Evolutionary conservation across 2,888 invertebrate genomes (phyloP), one percentile per base, ranked within the genome.

Genomic region (Cybosia mesomella): DNA sequence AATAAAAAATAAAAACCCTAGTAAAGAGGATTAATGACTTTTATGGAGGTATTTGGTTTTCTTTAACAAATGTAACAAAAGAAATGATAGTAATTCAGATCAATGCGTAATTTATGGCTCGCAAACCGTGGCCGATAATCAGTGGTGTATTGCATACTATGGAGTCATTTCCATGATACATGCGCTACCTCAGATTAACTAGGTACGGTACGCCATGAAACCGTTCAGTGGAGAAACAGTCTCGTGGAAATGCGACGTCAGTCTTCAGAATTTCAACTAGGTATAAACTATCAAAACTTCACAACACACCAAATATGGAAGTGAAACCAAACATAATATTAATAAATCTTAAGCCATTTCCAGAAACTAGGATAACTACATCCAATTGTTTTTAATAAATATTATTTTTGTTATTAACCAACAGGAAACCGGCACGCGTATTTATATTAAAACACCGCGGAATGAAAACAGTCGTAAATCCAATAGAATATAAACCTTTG

Each of bases 401-500:
- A 91, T 91, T 87, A 90, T 92, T 89, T 89, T 83, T 89, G 88
- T 88, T 91, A 90, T 85, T 87, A 92, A 89, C 90, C 85, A 90
- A 92, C 94, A 93, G 94, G 94, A 94, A 93, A 91, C 93, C 80
- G 85, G 82, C 86, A 83, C 84, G 85, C 87, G 84, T 93, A 94
- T 94, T 93, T 94, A 94, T 92, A 93, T 92, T 78, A 85, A 92
- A 93, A 94, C 93, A 91, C 90, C 91, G 86, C 89, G 92, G 93
- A 92, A 89, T 91, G 92, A 93, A 92, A 94, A 94, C 94, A 93
- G 92, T 91, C 94, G 90, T 95, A 94, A 94, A 95, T 94, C 81
- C 90, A 90, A 92, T 93, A 91, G 86, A 91, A 93, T 93, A 87
- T 92, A 94, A 93, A 93, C 89, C 89, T 87, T 63, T 85, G 83